Base-by-base conservation (phyloP, 2,888 invertebrate genomes). In the Eustalomyia histrio region DNA sequence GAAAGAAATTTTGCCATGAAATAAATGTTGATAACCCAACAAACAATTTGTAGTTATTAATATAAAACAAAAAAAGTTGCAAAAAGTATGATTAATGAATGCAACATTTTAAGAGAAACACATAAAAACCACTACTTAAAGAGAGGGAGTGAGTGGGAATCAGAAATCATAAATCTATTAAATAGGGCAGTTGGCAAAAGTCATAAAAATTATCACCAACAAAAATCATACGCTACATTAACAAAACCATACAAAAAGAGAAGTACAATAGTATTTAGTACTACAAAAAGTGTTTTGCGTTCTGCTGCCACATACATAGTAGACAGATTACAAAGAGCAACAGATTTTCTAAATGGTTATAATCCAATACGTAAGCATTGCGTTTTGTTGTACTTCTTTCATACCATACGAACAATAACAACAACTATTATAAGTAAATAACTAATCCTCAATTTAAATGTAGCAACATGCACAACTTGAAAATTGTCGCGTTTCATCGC, bases 311-410 rank as follows among this genome's bases (percentile, higher is more conserved):
- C 29, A 43, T 53, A 17, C 12, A 50, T 18, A 52, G 33, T n/a
- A 69, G 39, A 68, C 53, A 60, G 58, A 61, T 55, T 29, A 60
- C n/a, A 68, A 55, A 57, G 73, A 89, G 90, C 89, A 89, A 89
- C 89, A 89, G 89, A 89, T 90, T 89, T 89, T 85, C 89, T 87
- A 84, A 90, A 89, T 88, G 89, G 87, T 86, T 87, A 86, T 89
- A 87, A 89, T 89, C 90, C 87, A 79, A 50, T 65, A 55, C 35
- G 33, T 33, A 67, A 78, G 53, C 17, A 61, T 47, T 24, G 43
- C 14, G 75, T 61, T 72, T 67, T 55, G 16, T 16, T 33, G 29
- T 35, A 29, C 33, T 18, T 57, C 14, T 33, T 57, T 55, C n/a
- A 10, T 57, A 29, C 24, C 24, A 57, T n/a, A 29, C 29, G 8